Base-by-base conservation (phyloP, 2,797 vertebrate genomes). In the Sebastes matsubarae region DNA sequence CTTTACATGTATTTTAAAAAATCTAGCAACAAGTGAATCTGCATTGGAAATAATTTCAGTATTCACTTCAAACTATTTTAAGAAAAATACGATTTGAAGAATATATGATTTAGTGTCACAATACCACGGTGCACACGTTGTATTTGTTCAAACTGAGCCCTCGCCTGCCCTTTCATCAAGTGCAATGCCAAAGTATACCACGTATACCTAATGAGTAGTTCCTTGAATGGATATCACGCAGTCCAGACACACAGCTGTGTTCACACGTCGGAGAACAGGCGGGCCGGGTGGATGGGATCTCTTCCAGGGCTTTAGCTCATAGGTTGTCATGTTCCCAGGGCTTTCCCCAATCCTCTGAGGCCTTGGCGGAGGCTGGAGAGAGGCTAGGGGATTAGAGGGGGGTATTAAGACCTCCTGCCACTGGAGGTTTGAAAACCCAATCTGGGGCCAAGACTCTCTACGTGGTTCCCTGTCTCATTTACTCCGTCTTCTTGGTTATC, bases 261-360 rank as follows among this genome's bases (percentile, higher is more conserved):
- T 88, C 80, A 87, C 84, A 92, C 65, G 54, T 83, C 46, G 52
- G 65, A 61, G 74, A 84, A 58, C 73, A 76, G 77, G 60, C 68
- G 16, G 66, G 71, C 52, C 46, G 89, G 71, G 72, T 61, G 58
- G 72, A 85, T 80, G 83, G 86, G 87, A 90, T 88, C 71, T 79
- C 77, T 78, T 92, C 88, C 92, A 92, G 79, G 61, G 65, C 72
- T 82, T 88, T 87, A 91, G 88, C 87, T 89, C 86, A 86, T 86
- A 76, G 86, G 79, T 87, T 87, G 85, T 84, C 85, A 80, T 91
- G 81, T 91, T 93, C 87, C 89, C 90, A 91, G 88, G 90, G 89
- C 90, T 93, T 91, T 89, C 86, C 93, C 82, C 90, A 81, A 80
- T 83, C 87, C 90, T 88, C 84, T 13, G 58, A 82, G 85, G 86